Evolutionary conservation across 2,888 invertebrate species (phyloP), one percentile per base, ranked within the genome.

Genomic region (Autographa gamma): DNA sequence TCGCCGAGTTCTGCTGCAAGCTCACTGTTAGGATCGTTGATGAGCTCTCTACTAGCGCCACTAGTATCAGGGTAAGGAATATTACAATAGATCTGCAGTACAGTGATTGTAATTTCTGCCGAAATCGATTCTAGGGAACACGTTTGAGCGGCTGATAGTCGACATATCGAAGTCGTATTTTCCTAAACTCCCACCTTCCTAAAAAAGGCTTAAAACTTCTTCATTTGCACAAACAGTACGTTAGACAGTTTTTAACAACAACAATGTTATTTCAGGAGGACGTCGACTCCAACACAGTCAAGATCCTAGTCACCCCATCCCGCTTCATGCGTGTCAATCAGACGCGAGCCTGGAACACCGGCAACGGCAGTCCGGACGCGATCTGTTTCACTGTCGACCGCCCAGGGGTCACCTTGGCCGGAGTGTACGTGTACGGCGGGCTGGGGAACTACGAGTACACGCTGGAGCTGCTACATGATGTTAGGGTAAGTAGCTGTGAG

Each of bases 281-380:
- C 56, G 96, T 97, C 82, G 97, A 97, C 43, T 96, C 97, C 0
- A 97, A 96, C n/a, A 82, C 91, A 0, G 96, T 98, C 61, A 97
- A 98, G 52, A 96, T 98, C 81, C 97, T 98, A 77, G 97, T 97
- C 60, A 99, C 99, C 0, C 98, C 98, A 0, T 98, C 98, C 48
- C 96, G 99, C 34, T 99, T 99, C 92, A 98, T 98, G 58, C 97
- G 98, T 62, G 97, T 98, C 60, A 99, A 99, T 90, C 97, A 98
- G 81, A 97, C 98, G 63, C 97, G 98, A 60, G 98, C 98, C 0
- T 99, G 99, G 99, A 99, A 99, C 91, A 99, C 99, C 0, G 99
- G 99, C 5, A 99, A 98, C 90, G 99, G 99, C 41, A 98, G 98
- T 13, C 98, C 99, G 0, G 99, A 99, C 93, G 99, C 99, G 0